Base-by-base conservation (phyloP, 2,797 vertebrate species). In the Knipowitschia caucasica region DNA sequence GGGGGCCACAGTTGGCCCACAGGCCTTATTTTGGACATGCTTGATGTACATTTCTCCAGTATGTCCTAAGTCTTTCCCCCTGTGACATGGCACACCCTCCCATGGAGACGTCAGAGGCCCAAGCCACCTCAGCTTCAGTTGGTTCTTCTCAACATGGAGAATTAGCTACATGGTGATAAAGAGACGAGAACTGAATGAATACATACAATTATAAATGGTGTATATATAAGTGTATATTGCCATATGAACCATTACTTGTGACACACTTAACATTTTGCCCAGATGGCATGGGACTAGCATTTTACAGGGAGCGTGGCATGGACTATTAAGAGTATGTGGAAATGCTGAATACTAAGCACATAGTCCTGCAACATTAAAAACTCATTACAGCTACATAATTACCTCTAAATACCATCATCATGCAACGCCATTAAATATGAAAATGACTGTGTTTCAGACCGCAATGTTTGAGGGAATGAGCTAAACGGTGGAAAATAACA, bases 301-400 rank as follows among this genome's bases (percentile, higher is more conserved):
- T 38, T 33, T 3, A 49, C 8, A 25, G 29, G 33, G 11, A 21
- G n/a, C 2, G 3, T 36, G 24, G 33, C 23, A 7, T 11, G 5
- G 7, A n/a, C 20, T 24, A 50, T 54, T 39, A 39, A 6, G 15
- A 50, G 26, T n/a, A 21, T 12, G 5, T 31, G 29, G 18, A 47
- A 34, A 34, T 23, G 18, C 46, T n/a, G 29, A 34, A 23, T 7
- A 7, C 46, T 23, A 49, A 34, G 46, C 5, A 39, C 23, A 33
- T 34, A n/a, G 45, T 15, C 29, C 34, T 24, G 15, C 46, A 49
- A 34, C 43, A 34, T 21, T 52, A 27, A 63, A 56, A 25, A 20
- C 2, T 43, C 14, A 24, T 62, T 31, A 21, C 1, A 30, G 45
- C 51, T 18, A 51, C 34, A 44, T 55, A 52, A 57, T 1, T 23